These are phyloP conservation scores for Ciconia boyciana DNA, from an alignment of 2,113 vertebrate species.

Conservation along the genomic window DNA sequence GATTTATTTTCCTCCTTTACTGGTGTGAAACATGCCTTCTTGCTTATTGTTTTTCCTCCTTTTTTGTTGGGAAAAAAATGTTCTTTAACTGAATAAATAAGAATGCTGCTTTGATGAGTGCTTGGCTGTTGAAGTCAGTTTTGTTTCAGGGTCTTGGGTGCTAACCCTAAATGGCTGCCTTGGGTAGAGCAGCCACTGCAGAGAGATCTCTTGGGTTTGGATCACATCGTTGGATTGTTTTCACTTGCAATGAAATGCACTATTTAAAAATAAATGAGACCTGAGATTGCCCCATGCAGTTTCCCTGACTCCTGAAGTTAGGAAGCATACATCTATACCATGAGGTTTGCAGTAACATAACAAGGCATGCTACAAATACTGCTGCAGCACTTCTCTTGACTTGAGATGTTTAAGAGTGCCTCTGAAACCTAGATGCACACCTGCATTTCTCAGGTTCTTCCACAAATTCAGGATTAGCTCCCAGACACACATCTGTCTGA, in stretches of 20 bases:
- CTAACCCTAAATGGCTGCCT: not conserved
- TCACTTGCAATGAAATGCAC: not conserved
- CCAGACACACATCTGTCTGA: not conserved
- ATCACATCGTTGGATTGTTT: rapidly evolving
- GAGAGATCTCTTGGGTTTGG: not conserved
- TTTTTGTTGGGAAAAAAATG: not conserved
- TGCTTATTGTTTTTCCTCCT: not conserved
- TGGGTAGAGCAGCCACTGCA: not conserved
- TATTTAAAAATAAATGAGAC: not conserved
- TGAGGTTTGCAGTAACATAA: not conserved
- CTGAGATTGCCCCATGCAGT: not conserved
- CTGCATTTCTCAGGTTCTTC: not conserved
- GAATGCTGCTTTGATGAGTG: not conserved
- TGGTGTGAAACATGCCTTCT: not conserved
- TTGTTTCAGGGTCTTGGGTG: not conserved
- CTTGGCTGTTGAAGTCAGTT: not conserved
- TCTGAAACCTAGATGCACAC: no score
- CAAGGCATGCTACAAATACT: rapidly evolving
- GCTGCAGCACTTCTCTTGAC: not conserved
- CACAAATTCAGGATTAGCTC: not conserved
- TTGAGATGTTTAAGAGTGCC: not conserved
- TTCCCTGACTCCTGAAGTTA: not conserved
- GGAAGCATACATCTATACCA: rapidly evolving
- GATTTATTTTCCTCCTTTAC: not conserved
- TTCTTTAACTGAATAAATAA: not conserved